Evolutionary conservation across 2,113 vertebrate genomes (phyloP), one percentile per base, ranked within the genome.

Genomic region (Leucopternis melanops): DNA sequence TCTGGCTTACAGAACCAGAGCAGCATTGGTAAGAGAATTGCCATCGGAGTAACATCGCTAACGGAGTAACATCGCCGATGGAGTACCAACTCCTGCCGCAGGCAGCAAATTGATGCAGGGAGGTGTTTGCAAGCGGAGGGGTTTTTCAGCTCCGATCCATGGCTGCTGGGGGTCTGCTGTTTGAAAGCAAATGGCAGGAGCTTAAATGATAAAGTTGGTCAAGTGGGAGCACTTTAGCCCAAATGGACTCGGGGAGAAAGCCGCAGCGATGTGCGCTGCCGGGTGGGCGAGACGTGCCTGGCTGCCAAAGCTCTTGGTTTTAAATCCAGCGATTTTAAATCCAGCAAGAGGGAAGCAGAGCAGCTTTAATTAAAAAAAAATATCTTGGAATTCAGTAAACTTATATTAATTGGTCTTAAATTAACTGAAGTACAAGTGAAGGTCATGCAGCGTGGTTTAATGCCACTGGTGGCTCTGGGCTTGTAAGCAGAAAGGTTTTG

Each of bases 221-320:
- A n/a, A 63, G 63, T 34, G 72, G 63, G 63, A 96, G 59, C 77
- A 71, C 55, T 92, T 79, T 3, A 67, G 50, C 72, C 75, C 86
- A 47, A 26, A 70, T 36, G 82, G 94, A 59, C 22, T 83, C 10
- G 61, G 1, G 27, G 72, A 71, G 69, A 57, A 42, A 34, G 71
- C 69, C 0, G 1, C 13, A 0, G 49, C 3, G 9, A 25, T 29
- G 59, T 2, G 0, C 2, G 4, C 32, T 72, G 80, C 26, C 10
- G 3, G 65, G 85, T 5, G 0, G 59, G 42, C 1, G 13, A 90
- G 88, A 74, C 1, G 0, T 1, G 54, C 52, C 66, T 26, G 74
- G 14, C 74, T 90, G 90, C 88, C 86, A 49, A 0, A 84, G 69
- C 22, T 74, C 38, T 81, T 13, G 31, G 44, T 18, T 84, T 84